A percentile compares a stretch with the other conserved stretches of the same genome.
phyloP scores from a whole-genome alignment of 2,888 invertebrate genomes.

The Drosophila conformis region DNA sequence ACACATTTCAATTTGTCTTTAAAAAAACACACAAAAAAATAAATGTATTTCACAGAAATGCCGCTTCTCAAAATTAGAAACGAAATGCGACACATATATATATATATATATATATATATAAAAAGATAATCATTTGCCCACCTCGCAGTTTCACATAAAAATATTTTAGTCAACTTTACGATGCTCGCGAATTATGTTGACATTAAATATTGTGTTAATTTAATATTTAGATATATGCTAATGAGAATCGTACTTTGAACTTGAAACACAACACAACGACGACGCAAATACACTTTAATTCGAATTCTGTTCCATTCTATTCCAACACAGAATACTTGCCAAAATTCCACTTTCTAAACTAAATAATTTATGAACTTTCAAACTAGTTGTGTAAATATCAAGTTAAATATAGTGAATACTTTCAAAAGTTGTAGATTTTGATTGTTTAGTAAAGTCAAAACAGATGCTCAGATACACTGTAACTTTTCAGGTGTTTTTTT shows the following conservation, averaged over 20 bases:
- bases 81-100: conserved; percentile 23
- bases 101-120: neutral
- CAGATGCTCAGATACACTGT: neutral
- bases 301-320: neutral
- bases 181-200: conserved; percentile 63
- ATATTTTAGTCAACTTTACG: conserved; percentile 68
- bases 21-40: conserved; percentile 10
- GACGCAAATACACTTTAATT: neutral
- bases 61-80: conserved; percentile 39
- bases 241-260: conserved; percentile 44
- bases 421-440: neutral
- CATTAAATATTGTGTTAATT: conserved; percentile 78
- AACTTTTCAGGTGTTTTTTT: neutral
- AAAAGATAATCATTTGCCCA: conserved; percentile 13
- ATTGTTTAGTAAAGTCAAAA: neutral
- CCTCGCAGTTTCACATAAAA: conserved; percentile 52
- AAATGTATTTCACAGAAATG: conserved; percentile 32
- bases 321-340: neutral
- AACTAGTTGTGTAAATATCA: neutral
- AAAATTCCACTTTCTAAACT: neutral
- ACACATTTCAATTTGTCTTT: conserved; percentile 77
- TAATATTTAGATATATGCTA: conserved; percentile 74
- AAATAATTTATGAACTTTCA: no score
- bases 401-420: neutral
- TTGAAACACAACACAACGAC: neutral